phyloP scores from a whole-genome alignment of 2,888 invertebrate genomes.

The Eupithecia subumbrata region DNA sequence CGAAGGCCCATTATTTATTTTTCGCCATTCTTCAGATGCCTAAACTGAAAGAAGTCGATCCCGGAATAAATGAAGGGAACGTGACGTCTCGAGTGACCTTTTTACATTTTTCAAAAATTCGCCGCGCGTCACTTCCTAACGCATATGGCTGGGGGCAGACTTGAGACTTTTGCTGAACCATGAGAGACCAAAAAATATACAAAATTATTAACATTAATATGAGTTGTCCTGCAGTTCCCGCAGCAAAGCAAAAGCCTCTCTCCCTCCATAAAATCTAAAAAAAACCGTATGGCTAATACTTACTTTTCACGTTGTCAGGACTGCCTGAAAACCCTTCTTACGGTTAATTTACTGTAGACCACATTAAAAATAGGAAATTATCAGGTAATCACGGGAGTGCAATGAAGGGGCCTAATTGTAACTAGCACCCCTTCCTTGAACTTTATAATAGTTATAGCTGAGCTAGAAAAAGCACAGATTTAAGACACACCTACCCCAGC shows the following conservation, averaged over 20 bases:
- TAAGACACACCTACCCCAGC: too few relatives aligned
- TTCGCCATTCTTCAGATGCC: conserved; percentile 52
- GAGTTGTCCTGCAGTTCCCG: background rate
- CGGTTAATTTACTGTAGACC: too few relatives aligned
- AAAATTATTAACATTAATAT: background rate
- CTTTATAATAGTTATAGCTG: too few relatives aligned
- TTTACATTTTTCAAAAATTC: conserved; percentile 84
- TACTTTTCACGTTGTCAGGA: too few relatives aligned
- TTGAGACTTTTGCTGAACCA: conserved; percentile 39
- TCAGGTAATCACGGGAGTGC: too few relatives aligned
- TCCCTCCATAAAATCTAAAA: background rate
- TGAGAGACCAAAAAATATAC: background rate
- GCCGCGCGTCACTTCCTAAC: conserved; percentile 71
- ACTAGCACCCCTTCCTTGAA: too few relatives aligned
- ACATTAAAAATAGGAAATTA: too few relatives aligned
- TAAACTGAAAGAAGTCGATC: conserved; percentile 64
- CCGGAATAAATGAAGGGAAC: conserved; percentile 76
- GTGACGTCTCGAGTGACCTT: conserved; percentile 76
- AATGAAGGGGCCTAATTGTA: too few relatives aligned
- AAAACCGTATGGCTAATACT: background rate
- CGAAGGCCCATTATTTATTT: conserved; percentile 64
- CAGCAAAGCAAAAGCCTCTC: background rate
- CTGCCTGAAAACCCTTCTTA: too few relatives aligned
- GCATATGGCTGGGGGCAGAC: conserved; percentile 57
- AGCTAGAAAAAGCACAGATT: too few relatives aligned